Evolutionary conservation across 1,140 invertebrate genomes (phyloP).

Genomic region (Psix sp.): DNA sequence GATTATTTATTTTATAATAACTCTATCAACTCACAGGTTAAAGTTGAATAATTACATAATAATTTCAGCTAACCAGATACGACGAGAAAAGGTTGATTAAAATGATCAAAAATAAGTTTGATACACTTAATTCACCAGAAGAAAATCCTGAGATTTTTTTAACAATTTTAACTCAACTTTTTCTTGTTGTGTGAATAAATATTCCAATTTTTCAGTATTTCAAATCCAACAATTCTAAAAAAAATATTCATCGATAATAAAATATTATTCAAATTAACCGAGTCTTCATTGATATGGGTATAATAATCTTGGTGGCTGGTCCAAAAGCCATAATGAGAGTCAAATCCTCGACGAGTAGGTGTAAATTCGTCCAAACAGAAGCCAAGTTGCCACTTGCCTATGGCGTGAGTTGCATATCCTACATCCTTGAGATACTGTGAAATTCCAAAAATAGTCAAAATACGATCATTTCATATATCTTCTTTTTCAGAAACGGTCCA

Average conservation of each 20-base stretch:
- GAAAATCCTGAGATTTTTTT: too few species aligned
- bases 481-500: neutral
- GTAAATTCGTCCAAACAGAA: slow-evolving; percentile 82
- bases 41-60: too few species aligned
- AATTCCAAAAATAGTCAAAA: neutral
- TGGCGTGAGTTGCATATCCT: slow-evolving; percentile 88
- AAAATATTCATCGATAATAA: slow-evolving; percentile 1
- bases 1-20: too few species aligned
- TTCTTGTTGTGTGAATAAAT: too few species aligned
- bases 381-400: slow-evolving; percentile 94
- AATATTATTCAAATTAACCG: slow-evolving; percentile 71
- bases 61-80: too few species aligned
- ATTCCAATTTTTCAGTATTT: too few species aligned
- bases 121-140: too few species aligned
- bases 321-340: slow-evolving; percentile 89
- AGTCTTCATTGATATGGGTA: slow-evolving; percentile 80
- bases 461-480: neutral
- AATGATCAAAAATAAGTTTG: too few species aligned
- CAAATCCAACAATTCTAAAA: neutral
- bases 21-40: too few species aligned
- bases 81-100: too few species aligned
- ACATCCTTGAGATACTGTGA: slow-evolving; percentile 80
- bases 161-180: too few species aligned
- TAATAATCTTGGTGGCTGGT: slow-evolving; percentile 90
- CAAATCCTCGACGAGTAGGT: slow-evolving; percentile 88